Conservation (phyloP, 35 echinoderm and acorn worm genomes). For the Apostichopus californicus region DNA sequence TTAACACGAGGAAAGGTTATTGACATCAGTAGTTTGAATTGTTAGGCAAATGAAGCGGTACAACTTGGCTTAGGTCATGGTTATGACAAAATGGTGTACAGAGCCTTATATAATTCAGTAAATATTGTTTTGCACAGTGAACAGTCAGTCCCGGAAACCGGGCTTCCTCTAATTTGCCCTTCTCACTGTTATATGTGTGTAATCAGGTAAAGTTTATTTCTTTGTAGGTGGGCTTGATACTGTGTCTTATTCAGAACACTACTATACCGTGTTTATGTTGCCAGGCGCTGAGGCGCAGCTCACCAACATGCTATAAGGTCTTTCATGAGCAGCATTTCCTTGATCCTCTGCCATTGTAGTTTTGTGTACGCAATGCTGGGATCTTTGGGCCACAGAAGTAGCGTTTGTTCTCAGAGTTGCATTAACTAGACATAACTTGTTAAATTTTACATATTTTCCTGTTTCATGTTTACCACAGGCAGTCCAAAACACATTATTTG, state of each 20-base stretch:
- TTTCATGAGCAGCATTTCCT: background rate
- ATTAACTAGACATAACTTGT: background rate
- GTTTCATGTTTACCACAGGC: background rate
- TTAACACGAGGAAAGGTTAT: slow-evolving; percentile 5
- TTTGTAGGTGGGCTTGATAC: background rate
- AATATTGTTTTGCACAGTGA: background rate
- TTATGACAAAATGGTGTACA: slow-evolving; percentile 1
- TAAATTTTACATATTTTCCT: background rate
- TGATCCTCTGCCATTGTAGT: background rate
- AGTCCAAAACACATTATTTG: background rate
- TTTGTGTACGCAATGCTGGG: slow-evolving; percentile 6
- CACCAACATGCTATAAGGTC: background rate
- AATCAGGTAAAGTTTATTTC: background rate
- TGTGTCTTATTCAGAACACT: background rate
- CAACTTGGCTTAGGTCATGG: background rate
- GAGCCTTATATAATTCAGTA: background rate
- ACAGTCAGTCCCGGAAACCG: background rate
- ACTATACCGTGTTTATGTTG: too few relatives aligned
- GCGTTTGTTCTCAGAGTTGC: background rate
- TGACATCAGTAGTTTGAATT: background rate
- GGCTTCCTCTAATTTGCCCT: slow-evolving; percentile 26
- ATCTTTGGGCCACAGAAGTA: slow-evolving; percentile 26
- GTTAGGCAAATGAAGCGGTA: background rate
- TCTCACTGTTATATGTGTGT: background rate
- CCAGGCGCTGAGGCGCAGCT: background rate